phyloP scores from a whole-genome alignment of 2,113 vertebrate species.

The Nerophis lumbriciformis region DNA sequence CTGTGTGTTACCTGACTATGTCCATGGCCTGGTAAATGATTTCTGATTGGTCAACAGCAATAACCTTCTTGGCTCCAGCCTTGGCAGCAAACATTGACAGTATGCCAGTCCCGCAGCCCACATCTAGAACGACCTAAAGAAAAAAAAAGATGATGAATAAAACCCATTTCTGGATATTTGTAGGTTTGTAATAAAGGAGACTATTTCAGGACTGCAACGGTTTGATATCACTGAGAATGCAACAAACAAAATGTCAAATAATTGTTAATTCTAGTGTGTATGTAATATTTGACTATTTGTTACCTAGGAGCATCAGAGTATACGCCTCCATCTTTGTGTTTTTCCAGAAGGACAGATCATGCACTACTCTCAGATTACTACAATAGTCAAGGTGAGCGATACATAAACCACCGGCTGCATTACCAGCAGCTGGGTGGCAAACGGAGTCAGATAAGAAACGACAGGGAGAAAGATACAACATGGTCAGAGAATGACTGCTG shows the following conservation, averaged over 20 bases:
- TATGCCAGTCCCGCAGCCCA: conserved; percentile 96
- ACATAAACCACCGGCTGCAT: neutral
- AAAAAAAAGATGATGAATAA: neutral
- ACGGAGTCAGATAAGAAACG: neutral
- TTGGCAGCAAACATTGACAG: conserved; percentile 94
- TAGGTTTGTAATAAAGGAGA: no score
- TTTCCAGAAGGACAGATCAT: neutral
- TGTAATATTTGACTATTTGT: neutral
- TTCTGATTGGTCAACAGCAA: conserved; percentile 93
- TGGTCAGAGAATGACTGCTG: neutral
- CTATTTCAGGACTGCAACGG: no score
- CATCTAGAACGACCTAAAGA: conserved; percentile 87
- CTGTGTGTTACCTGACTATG: conserved; percentile 82
- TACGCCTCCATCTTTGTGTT: neutral
- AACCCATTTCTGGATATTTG: no score
- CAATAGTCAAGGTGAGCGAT: neutral
- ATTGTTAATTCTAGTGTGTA: neutral
- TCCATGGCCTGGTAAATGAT: conserved; percentile 97
- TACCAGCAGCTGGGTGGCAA: neutral
- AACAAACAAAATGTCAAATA: neutral
- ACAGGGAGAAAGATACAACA: neutral
- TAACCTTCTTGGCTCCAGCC: conserved; percentile 85
- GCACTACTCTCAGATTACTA: no score
- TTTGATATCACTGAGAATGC: no score
- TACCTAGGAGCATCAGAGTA: neutral